phyloP scores from a whole-genome alignment of 2,797 vertebrate species.

The Spondyliosoma cantharus region DNA sequence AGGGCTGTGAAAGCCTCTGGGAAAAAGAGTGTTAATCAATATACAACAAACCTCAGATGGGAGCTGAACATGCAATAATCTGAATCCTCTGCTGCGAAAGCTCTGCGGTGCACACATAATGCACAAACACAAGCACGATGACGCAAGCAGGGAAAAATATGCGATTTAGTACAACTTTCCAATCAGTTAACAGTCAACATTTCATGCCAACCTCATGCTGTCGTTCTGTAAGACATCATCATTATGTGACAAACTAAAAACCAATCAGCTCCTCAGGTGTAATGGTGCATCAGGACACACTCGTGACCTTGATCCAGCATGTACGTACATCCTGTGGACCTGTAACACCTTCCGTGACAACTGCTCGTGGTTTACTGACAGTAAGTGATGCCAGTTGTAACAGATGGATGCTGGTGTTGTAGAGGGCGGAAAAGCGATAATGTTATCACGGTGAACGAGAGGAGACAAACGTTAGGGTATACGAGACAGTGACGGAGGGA shows the following conservation, averaged over 20 bases:
- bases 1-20: conserved; percentile 38
- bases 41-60: conserved; percentile 14
- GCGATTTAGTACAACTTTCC: neutral
- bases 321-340: conserved; percentile 6
- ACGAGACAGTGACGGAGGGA: conserved; percentile 21
- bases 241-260: neutral
- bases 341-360: conserved; percentile 27
- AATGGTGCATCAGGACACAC: conserved; percentile 3
- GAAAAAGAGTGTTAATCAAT: conserved; percentile 40
- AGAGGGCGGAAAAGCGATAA: conserved; percentile 16
- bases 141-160: neutral
- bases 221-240: neutral
- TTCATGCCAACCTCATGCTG: neutral
- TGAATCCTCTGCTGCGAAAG: conserved; percentile 21
- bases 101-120: conserved; percentile 26
- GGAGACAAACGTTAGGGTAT: conserved; percentile 1
- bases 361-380: conserved; percentile 10
- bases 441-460: conserved; percentile 34
- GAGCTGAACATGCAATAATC: conserved; percentile 65
- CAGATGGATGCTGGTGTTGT: conserved; percentile 26
- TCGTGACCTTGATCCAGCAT: conserved; percentile 10
- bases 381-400: conserved; percentile 11
- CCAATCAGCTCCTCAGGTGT: neutral
- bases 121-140: conserved; percentile 4
- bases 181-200: neutral